phyloP scores from a whole-genome alignment of 53 echinoderm and acorn worm genomes.

The Crossaster papposus region DNA sequence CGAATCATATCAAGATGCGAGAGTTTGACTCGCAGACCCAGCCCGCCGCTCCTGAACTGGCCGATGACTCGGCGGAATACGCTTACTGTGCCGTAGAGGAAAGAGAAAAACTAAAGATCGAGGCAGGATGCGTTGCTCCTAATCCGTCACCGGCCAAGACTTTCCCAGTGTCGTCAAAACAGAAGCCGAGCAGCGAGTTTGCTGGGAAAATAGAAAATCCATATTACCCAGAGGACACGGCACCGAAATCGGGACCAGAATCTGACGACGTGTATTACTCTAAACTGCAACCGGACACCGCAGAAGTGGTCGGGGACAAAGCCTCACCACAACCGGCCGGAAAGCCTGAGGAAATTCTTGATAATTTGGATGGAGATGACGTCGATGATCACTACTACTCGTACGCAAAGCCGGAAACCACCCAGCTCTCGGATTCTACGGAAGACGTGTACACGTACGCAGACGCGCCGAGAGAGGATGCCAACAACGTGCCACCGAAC shows the following conservation, averaged over 20 bases:
- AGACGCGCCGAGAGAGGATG: neutral
- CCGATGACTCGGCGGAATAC: neutral
- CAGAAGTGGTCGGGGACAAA: neutral
- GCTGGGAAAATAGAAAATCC: neutral
- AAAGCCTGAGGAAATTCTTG: neutral
- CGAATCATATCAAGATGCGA: neutral
- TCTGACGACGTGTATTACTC: neutral
- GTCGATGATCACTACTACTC: neutral
- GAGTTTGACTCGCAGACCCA: neutral
- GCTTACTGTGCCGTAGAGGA: neutral
- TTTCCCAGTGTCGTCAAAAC: neutral
- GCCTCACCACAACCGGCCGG: neutral
- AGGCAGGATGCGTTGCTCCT: neutral
- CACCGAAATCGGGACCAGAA: neutral
- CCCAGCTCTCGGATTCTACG: neutral
- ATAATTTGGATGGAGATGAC: neutral
- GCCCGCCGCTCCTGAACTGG: neutral
- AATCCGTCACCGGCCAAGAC: neutral
- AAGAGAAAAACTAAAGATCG: neutral
- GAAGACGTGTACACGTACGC: conserved; percentile 23
- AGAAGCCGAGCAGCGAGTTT: neutral
- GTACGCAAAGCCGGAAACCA: neutral
- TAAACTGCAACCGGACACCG: neutral
- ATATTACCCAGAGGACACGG: neutral
- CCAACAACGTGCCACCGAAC: neutral